Conservation (phyloP, 2,113 vertebrate genomes). For the Microcebus lehilahytsara region DNA sequence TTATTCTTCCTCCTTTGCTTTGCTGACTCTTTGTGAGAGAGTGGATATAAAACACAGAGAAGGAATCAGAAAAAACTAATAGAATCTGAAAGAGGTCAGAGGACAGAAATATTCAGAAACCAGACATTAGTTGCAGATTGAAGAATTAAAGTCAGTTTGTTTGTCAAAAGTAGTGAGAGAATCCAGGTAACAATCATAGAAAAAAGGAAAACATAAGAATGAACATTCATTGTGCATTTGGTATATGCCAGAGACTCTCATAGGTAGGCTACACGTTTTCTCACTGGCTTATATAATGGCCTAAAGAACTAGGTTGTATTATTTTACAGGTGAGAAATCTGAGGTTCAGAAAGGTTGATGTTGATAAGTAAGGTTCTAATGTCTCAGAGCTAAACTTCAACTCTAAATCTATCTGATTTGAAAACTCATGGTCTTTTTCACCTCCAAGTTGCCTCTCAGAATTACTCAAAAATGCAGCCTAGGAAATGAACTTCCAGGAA, state of each 20-base stretch:
- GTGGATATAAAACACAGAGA: background rate
- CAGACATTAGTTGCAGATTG: background rate
- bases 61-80: conserved; percentile 11
- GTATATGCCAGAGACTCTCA: background rate
- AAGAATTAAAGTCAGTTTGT: background rate
- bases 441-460: background rate
- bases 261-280: background rate
- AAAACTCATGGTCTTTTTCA: background rate
- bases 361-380: background rate
- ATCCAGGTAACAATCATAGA: background rate
- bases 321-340: background rate
- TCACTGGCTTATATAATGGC: background rate
- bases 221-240: background rate
- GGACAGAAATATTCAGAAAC: background rate
- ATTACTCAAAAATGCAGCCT: background rate
- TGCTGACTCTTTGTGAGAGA: background rate
- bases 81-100: conserved; percentile 19
- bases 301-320: background rate
- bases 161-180: background rate
- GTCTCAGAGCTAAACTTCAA: background rate
- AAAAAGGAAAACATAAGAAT: background rate
- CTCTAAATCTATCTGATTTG: background rate
- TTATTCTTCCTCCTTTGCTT: background rate
- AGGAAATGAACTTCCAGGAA: background rate
- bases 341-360: background rate